phyloP scores from a whole-genome alignment of 2,888 invertebrate genomes.

The Tipula helvola region DNA sequence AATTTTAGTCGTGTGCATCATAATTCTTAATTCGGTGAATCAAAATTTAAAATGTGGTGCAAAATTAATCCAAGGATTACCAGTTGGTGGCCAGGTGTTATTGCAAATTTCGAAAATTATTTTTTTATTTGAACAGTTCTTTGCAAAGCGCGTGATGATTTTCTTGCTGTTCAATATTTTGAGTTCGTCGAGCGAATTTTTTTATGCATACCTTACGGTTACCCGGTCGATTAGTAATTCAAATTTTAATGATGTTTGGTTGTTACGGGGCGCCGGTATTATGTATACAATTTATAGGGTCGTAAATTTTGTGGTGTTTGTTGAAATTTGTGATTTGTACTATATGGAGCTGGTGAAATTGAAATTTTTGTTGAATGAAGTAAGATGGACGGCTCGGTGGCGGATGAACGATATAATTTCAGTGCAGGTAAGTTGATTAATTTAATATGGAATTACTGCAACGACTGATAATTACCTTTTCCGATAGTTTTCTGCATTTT shows the following conservation, averaged over 20 bases:
- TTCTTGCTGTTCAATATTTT: not conserved
- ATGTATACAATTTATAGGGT: not conserved
- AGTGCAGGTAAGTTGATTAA: too few relatives aligned
- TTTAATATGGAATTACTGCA: too few relatives aligned
- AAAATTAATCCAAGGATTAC: not conserved
- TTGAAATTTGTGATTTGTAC: not conserved
- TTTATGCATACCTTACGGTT: not conserved
- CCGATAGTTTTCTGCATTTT: too few relatives aligned
- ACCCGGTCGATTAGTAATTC: not conserved
- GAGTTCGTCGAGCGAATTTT: not conserved
- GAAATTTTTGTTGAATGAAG: not conserved
- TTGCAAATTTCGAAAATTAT: not conserved
- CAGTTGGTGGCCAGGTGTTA: not conserved
- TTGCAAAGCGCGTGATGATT: not conserved
- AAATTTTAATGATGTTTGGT: not conserved
- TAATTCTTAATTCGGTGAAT: not conserved
- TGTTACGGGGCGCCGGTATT: not conserved
- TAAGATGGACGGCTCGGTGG: too few relatives aligned
- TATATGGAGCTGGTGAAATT: not conserved
- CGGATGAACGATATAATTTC: too few relatives aligned
- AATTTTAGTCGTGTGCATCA: not conserved
- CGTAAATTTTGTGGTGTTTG: not conserved
- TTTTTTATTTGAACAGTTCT: not conserved
- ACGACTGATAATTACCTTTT: too few relatives aligned
- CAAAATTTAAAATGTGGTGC: not conserved